A percentile compares a stretch with the other conserved stretches of the same genome.
phyloP scores from a whole-genome alignment of 2,888 invertebrate genomes.

The Diloba caeruleocephala region DNA sequence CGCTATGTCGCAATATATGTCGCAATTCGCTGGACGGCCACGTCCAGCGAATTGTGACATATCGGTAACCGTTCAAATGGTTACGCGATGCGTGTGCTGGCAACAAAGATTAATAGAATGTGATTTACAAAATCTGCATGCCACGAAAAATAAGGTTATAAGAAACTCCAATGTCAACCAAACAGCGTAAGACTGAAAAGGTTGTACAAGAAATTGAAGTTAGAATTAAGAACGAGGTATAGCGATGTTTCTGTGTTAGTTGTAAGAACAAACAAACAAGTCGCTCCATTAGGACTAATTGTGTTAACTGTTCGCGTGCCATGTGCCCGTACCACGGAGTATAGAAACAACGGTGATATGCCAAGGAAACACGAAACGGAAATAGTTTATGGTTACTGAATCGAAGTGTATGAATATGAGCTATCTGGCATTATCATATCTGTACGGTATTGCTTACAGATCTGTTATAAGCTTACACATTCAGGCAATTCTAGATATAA shows the following conservation, averaged over 20 bases:
- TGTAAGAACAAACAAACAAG: constrained; percentile 69
- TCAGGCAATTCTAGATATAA: too few relatives aligned
- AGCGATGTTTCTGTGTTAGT: constrained; percentile 52
- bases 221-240: constrained; percentile 34
- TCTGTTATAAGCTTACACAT: too few relatives aligned
- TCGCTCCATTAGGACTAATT: constrained; percentile 76
- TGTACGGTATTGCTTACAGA: too few relatives aligned
- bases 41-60: too few relatives aligned
- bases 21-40: too few relatives aligned
- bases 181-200: constrained; percentile 44
- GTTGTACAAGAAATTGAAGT: constrained; percentile 38
- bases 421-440: too few relatives aligned
- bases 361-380: constrained; percentile 21
- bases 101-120: too few relatives aligned
- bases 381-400: background rate
- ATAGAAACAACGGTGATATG: constrained; percentile 10
- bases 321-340: constrained; percentile 15
- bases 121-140: too few relatives aligned
- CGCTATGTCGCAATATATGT: too few relatives aligned
- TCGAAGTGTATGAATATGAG: too few relatives aligned
- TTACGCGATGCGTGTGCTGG: too few relatives aligned
- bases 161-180: constrained; percentile 8
- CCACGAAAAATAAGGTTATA: background rate
- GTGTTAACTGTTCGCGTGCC: constrained; percentile 51
- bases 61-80: too few relatives aligned